Evolutionary conservation across 2,888 invertebrate species (phyloP), one percentile per base, ranked within the genome.

Genomic region (Perizoma affinitatum): DNA sequence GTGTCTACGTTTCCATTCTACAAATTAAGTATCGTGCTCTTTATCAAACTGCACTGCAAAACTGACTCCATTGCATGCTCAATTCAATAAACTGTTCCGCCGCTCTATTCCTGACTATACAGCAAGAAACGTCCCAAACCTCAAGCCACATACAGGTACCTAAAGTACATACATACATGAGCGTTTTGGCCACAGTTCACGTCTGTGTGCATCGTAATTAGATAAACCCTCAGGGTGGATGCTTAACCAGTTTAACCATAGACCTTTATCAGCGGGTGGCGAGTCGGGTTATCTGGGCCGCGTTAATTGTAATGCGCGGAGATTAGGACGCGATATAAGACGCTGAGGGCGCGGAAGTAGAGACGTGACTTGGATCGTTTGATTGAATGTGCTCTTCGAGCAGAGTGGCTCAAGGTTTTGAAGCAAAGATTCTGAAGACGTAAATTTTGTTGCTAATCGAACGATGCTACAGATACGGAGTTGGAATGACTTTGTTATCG

Each of bases 271-370:
- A 87, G 87, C 86, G 90, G 90, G 88, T 87, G 88, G 90, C 90
- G 90, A 90, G 84, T 87, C 80, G 91, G 91, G 90, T 91, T 90
- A 91, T 90, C 90, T 87, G 82, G 85, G 83, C 83, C 78, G 88
- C 91, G 92, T 90, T 92, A 91, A 92, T 92, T 91, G 92, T 92
- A 90, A 91, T 90, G 86, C 89, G 79, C 78, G 75, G 77, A 90
- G 92, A 92, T 92, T 91, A 88, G 79, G 80, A 71, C 78, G 80
- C 84, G 84, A 88, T 87, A 86, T 88, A 84, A 82, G 84, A 80
- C 80, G 69, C 74, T 64, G 65, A 70, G 69, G 67, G 69, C 66
- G 69, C 66, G 73, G 50, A 73, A 46, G 61, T 35, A 45, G 53
- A 83, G 82, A 84, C 70, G 70, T 61, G 69, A 79, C 79, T 78